Evolutionary conservation across 2,797 vertebrate genomes (phyloP), one percentile per base, ranked within the genome.

Genomic region (Hydrophis major): DNA sequence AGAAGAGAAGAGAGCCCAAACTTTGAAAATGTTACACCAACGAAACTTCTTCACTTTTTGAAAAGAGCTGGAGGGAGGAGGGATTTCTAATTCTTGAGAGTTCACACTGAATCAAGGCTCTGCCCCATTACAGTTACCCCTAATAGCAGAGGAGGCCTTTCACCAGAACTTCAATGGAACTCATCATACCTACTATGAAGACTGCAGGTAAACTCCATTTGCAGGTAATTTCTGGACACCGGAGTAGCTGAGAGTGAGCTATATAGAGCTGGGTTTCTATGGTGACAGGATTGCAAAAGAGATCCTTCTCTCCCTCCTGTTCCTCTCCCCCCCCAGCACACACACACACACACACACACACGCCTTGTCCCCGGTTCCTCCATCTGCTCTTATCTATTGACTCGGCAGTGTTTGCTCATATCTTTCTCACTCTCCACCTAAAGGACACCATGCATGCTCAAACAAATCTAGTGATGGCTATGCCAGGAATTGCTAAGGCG

Each of bases 221-320:
- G 94, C 94, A 96, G 95, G 96, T 63, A 91, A 92, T 87, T 93
- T 69, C 89, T 56, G 55, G 42, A 28, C 47, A 89, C 69, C 42
- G 94, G 95, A 91, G 92, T 91, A 16, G 22, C n/a, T 27, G 93
- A 94, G 90, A 93, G 93, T 92, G 92, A 66, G 93, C 94, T 95
- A 96, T 96, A 97, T 96, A 95, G 96, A 96, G 94, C 94, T 90
- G 92, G 56, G 94, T 96, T 97, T 89, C 96, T 94, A 61, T 93
- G 95, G 92, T 92, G 97, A 97, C 95, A 90, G 90, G 87, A 93
- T 20, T 93, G 94, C 37, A 59, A 94, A 78, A 53, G 25, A 8
- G 28, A 7, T 16, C 18, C 8, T 18, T 27, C 14, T 53, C 53
- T 20, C 37, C 27, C 53, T 5, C 28, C 50, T 83, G 74, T 83